Conservation (phyloP, 2,888 invertebrate species). For the Tinea semifulvella region DNA sequence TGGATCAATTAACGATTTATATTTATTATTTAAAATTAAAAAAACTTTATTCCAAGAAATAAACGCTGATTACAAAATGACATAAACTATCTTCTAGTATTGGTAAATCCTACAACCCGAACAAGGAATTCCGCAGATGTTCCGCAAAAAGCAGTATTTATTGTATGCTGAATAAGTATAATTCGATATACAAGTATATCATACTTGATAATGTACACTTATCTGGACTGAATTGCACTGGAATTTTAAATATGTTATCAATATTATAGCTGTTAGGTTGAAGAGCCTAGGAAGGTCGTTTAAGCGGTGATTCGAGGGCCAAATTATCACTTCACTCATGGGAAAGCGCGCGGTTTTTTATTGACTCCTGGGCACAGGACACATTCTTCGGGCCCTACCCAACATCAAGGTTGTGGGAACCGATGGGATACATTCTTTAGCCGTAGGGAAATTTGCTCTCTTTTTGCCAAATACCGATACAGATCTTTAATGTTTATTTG, state of each 20-base stretch:
- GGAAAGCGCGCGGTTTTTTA: conserved; percentile 59
- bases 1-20: no score
- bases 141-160: no score
- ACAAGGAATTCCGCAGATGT: no score
- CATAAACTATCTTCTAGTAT: no score
- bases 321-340: conserved; percentile 37
- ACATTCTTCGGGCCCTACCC: conserved; percentile 32
- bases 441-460: conserved; percentile 47
- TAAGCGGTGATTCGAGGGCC: conserved; percentile 25
- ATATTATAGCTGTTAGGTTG: no score
- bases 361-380: conserved; percentile 29
- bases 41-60: no score
- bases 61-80: no score
- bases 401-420: conserved; percentile 59
- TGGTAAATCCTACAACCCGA: no score
- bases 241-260: not conserved
- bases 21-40: no score
- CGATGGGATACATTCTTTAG: conserved; percentile 45
- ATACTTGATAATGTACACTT: conserved; percentile 25
- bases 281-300: not conserved
- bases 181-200: no score
- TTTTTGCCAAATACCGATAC: conserved; percentile 47
- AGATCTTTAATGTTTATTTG: no score
- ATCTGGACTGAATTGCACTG: not conserved
- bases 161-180: no score